Percentiles rank a stretch among this genome's conserved stretches.
Evolutionary conservation across 2,797 vertebrate species (phyloP).

Genomic region (Helarctos malayanus): DNA sequence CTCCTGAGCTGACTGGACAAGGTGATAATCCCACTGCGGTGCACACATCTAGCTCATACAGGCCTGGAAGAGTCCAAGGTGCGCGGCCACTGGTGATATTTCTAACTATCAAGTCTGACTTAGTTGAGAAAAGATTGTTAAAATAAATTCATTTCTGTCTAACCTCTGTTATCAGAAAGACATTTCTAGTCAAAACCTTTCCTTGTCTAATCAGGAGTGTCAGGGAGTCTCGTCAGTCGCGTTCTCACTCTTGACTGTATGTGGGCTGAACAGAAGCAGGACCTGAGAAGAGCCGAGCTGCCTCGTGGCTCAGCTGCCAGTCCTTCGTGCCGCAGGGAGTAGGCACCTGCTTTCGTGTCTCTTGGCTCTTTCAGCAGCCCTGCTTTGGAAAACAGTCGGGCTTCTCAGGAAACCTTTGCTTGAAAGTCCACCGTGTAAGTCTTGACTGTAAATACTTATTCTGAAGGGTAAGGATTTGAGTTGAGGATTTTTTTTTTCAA

Average conservation of each 20-base stretch:
- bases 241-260: accelerated
- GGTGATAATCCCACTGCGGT: accelerated
- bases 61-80: too few species aligned
- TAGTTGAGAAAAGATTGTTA: not conserved
- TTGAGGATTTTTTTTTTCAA: not conserved
- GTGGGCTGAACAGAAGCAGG: too few species aligned
- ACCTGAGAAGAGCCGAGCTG: accelerated
- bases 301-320: accelerated
- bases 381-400: not conserved
- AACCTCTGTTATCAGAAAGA: not conserved
- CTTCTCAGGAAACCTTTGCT: not conserved
- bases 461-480: not conserved
- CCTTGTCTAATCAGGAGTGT: not conserved
- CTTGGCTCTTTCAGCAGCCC: not conserved
- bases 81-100: accelerated
- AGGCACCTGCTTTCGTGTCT: accelerated
- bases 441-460: not conserved
- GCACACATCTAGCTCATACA: accelerated
- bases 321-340: accelerated
- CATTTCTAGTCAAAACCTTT: too few species aligned
- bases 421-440: not conserved
- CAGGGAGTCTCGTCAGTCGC: accelerated
- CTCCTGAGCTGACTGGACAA: not conserved
- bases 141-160: not conserved
- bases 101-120: not conserved